These are phyloP conservation scores for Leptinotarsa tumamoca DNA, from an alignment of 2,888 invertebrate genomes.

Conservation along the genomic window DNA sequence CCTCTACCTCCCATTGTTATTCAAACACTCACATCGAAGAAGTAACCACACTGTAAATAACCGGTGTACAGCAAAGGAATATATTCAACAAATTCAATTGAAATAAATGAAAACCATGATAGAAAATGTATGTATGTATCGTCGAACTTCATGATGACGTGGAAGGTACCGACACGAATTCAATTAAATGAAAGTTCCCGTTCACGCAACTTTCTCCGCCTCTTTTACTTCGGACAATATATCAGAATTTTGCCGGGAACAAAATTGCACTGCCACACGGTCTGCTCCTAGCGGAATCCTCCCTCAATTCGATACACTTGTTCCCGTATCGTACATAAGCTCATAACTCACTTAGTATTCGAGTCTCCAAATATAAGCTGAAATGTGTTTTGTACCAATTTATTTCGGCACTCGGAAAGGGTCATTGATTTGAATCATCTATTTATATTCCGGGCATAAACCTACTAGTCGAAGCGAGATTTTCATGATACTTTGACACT, in stretches of 20 bases:
- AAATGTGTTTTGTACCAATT: constrained; percentile 1
- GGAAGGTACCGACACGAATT: not conserved
- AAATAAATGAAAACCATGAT: too few species aligned
- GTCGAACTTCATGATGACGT: not conserved
- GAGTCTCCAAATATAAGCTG: not conserved
- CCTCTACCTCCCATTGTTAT: too few species aligned
- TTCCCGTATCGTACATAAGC: not conserved
- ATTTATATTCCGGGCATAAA: not conserved
- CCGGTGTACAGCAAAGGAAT: too few species aligned
- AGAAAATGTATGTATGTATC: not conserved
- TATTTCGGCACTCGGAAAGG: constrained; percentile 1
- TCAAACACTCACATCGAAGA: too few species aligned
- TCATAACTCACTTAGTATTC: constrained; percentile 9
- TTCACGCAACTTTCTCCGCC: not conserved
- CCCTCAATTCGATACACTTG: constrained; percentile 11
- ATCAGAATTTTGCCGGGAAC: constrained; percentile 1
- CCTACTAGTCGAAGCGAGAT: not conserved
- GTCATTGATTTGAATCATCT: not conserved
- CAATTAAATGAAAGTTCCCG: not conserved
- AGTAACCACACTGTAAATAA: too few species aligned
- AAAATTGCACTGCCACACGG: not conserved
- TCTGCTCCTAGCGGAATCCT: not conserved
- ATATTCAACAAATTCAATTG: too few species aligned
- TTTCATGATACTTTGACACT: too few species aligned
- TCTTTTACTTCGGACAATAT: not conserved